Conservation (phyloP, 2,888 invertebrate species). For the Caenorhabditis sinica region DNA sequence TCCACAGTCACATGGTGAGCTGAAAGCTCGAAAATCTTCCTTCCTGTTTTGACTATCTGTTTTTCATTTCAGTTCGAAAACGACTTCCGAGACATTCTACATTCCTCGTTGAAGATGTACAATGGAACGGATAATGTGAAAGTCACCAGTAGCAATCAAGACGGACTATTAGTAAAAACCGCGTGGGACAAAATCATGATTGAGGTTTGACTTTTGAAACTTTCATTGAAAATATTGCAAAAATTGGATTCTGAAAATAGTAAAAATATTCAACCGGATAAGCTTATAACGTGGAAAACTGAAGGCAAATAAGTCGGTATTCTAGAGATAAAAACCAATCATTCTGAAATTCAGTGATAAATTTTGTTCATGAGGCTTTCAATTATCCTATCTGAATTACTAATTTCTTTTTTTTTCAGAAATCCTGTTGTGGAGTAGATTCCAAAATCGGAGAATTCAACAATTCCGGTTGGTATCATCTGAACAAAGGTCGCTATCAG, state of each 20-base stretch:
- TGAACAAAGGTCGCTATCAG: constrained; percentile 74
- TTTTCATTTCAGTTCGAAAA: constrained; percentile 80
- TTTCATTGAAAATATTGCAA: neutral
- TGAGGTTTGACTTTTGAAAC: constrained; percentile 72
- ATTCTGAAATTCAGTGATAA: no score
- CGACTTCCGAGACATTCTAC: constrained; percentile 82
- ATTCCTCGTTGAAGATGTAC: constrained; percentile 81
- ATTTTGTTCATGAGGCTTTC: neutral
- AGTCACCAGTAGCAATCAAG: constrained; percentile 47
- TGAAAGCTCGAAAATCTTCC: constrained; percentile 4
- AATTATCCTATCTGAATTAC: neutral
- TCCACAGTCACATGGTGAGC: constrained; percentile 81
- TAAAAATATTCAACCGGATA: no score
- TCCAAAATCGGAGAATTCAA: constrained; percentile 82
- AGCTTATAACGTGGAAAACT: no score
- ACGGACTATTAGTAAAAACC: constrained; percentile 79
- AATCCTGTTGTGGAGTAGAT: constrained; percentile 83
- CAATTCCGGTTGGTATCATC: constrained; percentile 78
- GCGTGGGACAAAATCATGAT: constrained; percentile 83
- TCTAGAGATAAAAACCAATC: no score
- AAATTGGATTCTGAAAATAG: no score
- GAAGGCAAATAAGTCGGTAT: no score
- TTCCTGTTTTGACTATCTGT: constrained; percentile 18
- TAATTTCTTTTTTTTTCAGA: constrained; percentile 70
- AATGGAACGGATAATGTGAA: constrained; percentile 80